These are phyloP conservation scores for Pelochelys cantorii DNA, from an alignment of 2,797 vertebrate species.

Conservation along the genomic window DNA sequence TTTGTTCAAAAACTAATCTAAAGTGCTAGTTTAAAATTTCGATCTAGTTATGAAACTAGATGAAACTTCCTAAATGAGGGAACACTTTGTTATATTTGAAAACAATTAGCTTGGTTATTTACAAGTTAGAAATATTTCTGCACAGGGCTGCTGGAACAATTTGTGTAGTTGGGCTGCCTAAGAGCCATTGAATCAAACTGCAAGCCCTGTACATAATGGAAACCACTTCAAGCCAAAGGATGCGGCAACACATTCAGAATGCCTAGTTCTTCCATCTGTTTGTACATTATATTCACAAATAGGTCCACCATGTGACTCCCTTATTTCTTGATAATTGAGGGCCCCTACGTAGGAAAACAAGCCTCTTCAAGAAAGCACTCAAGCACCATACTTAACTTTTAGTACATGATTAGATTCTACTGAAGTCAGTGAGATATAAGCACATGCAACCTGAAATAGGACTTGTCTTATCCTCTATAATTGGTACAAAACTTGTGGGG, in stretches of 20 bases:
- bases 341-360: slow-evolving; percentile 46
- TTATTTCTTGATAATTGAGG: background rate
- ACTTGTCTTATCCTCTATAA: background rate
- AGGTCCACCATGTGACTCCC: slow-evolving; percentile 10
- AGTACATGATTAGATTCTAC: background rate
- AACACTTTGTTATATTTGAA: slow-evolving; percentile 41
- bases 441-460: background rate
- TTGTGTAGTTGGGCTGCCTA: too few relatives aligned
- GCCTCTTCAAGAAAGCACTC: slow-evolving; percentile 5
- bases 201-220: too few relatives aligned
- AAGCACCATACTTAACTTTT: slow-evolving; percentile 34
- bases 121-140: slow-evolving; percentile 43
- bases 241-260: too few relatives aligned
- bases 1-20: background rate
- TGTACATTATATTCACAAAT: slow-evolving; percentile 24
- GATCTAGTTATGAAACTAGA: slow-evolving; percentile 27
- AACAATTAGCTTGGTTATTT: slow-evolving; percentile 62
- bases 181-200: too few relatives aligned
- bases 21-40: slow-evolving; percentile 17
- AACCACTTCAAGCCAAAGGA: too few relatives aligned
- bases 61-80: slow-evolving; percentile 13
- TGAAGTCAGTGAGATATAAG: slow-evolving; percentile 29
- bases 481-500: slow-evolving; percentile 18
- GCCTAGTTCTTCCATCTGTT: too few relatives aligned
- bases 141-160: too few relatives aligned